phyloP scores from a whole-genome alignment of 2,113 vertebrate genomes.

The Tangachromis dhanisi region DNA sequence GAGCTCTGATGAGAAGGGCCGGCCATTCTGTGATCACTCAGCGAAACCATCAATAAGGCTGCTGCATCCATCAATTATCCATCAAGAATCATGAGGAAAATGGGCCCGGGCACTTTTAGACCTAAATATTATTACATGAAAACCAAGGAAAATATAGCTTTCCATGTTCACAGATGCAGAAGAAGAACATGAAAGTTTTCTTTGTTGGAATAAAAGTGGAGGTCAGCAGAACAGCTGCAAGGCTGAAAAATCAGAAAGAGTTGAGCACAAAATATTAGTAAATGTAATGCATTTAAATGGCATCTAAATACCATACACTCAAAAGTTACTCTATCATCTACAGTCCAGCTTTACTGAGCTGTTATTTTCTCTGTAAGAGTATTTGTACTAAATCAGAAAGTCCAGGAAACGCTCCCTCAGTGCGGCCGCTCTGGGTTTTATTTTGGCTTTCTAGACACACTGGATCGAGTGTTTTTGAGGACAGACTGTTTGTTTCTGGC shows the following conservation, averaged over 20 bases:
- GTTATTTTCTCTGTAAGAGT: background rate
- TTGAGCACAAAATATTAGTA: background rate
- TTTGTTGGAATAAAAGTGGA: background rate
- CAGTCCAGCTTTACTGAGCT: background rate
- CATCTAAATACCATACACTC: background rate
- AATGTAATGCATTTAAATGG: background rate
- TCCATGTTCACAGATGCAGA: background rate
- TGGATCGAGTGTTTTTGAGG: conserved; percentile 25
- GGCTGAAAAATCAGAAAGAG: background rate
- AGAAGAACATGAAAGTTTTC: background rate
- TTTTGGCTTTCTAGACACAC: conserved; percentile 37
- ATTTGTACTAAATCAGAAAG: background rate
- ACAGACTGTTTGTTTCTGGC: conserved; percentile 27
- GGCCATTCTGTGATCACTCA: conserved; percentile 1
- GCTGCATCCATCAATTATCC: conserved; percentile 33
- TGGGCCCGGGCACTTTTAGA: background rate
- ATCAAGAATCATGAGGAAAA: background rate
- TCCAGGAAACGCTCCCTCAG: conserved; percentile 29
- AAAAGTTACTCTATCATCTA: background rate
- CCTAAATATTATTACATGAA: background rate
- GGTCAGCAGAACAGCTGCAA: background rate
- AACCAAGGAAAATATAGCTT: background rate
- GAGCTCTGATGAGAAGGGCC: conserved; percentile 37
- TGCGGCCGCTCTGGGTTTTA: conserved; percentile 29
- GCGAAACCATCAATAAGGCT: background rate